Conservation (phyloP, 1,140 invertebrate genomes). For the Aplysia californica region DNA sequence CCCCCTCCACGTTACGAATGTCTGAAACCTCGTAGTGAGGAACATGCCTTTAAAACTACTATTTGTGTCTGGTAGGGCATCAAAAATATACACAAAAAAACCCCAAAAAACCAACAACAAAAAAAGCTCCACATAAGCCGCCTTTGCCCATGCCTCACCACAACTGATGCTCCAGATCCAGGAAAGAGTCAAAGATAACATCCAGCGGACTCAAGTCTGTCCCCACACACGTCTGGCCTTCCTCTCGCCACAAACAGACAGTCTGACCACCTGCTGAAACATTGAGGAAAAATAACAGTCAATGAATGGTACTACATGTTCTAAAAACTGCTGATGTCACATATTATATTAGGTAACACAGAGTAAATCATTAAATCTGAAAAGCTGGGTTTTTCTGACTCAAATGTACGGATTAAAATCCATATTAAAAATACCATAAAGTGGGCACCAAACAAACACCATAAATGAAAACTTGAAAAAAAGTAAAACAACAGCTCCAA, state of each 20-base stretch:
- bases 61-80: background rate
- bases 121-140: background rate
- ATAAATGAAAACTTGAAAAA: no score
- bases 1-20: no score
- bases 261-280: background rate
- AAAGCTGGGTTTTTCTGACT: background rate
- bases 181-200: background rate
- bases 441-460: background rate
- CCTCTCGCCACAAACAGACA: background rate
- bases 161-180: background rate
- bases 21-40: no score
- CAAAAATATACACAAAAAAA: background rate
- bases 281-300: background rate
- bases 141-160: background rate
- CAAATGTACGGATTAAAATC: background rate
- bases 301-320: background rate
- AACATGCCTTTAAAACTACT: no score
- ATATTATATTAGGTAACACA: background rate
- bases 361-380: background rate
- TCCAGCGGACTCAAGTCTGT: constrained; percentile 1
- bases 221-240: background rate
- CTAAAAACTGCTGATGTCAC: background rate
- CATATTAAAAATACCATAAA: background rate
- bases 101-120: background rate
- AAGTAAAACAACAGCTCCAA: no score